phyloP scores from a whole-genome alignment of 2,797 vertebrate genomes.

The Syngnathus rostellatus region DNA sequence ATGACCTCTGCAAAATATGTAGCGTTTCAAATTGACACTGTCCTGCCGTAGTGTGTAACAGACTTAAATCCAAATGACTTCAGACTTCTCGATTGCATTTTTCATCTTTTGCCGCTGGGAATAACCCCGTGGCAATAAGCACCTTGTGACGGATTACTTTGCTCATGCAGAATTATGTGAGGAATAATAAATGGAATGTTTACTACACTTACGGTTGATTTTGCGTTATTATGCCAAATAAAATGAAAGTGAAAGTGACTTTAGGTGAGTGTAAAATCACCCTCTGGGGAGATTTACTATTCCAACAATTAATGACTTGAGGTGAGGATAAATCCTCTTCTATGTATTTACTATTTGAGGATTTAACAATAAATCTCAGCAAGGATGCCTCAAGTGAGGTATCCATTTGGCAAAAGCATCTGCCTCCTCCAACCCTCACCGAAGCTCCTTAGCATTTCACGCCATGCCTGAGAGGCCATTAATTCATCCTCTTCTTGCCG shows the following conservation, averaged over 20 bases:
- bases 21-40: no score
- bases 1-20: no score
- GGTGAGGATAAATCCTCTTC: background rate
- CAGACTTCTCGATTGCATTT: background rate
- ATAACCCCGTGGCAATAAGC: background rate
- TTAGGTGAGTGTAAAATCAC: conserved; percentile 2
- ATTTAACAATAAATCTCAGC: conserved; percentile 2
- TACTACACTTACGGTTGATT: background rate
- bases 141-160: background rate
- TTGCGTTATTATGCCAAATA: background rate
- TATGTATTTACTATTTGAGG: background rate
- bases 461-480: background rate
- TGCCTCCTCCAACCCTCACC: background rate
- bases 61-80: no score
- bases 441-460: background rate
- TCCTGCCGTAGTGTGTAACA: no score
- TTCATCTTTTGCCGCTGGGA: background rate
- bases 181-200: background rate
- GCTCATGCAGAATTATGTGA: background rate
- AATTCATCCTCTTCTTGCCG: background rate
- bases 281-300: background rate
- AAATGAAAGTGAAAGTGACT: conserved; percentile 1
- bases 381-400: background rate
- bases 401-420: background rate
- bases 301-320: background rate